Conservation (phyloP, 2,888 invertebrate species). For the Eupsilia transversa region DNA sequence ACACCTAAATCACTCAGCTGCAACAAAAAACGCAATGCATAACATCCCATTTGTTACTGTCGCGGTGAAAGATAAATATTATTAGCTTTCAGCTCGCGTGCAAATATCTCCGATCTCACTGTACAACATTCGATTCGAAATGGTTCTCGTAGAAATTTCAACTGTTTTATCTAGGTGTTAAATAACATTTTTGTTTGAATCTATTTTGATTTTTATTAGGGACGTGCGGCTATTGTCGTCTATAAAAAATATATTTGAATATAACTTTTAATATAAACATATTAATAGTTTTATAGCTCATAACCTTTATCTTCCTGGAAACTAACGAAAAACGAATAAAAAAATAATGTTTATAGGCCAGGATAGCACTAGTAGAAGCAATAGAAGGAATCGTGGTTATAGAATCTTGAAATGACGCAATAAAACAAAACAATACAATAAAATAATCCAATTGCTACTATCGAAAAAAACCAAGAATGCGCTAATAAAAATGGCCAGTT, state of each 20-base stretch:
- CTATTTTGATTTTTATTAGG: constrained; percentile 43
- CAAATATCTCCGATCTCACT: constrained; percentile 77
- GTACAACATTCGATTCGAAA: constrained; percentile 59
- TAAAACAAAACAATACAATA: constrained; percentile 10
- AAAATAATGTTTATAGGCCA: constrained; percentile 8
- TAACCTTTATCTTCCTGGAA: constrained; percentile 61
- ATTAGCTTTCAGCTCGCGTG: constrained; percentile 76
- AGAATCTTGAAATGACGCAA: constrained; percentile 13
- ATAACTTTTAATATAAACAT: constrained; percentile 56
- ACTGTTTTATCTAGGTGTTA: constrained; percentile 58
- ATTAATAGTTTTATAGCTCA: constrained; percentile 61
- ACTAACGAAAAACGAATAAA: constrained; percentile 47
- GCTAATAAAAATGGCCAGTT: constrained; percentile 35
- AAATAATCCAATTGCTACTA: neutral
- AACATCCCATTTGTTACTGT: constrained; percentile 40
- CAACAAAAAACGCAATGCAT: constrained; percentile 63
- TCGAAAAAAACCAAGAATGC: constrained; percentile 9
- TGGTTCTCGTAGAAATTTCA: constrained; percentile 60
- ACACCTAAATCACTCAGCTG: constrained; percentile 37
- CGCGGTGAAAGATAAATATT: constrained; percentile 56
- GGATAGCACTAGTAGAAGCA: neutral
- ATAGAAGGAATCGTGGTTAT: neutral
- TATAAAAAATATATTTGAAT: constrained; percentile 51
- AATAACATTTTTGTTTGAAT: constrained; percentile 47
- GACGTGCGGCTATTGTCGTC: constrained; percentile 57